These are phyloP conservation scores for Heliconius sara DNA, from an alignment of 2,888 invertebrate genomes.

Conservation along the genomic window DNA sequence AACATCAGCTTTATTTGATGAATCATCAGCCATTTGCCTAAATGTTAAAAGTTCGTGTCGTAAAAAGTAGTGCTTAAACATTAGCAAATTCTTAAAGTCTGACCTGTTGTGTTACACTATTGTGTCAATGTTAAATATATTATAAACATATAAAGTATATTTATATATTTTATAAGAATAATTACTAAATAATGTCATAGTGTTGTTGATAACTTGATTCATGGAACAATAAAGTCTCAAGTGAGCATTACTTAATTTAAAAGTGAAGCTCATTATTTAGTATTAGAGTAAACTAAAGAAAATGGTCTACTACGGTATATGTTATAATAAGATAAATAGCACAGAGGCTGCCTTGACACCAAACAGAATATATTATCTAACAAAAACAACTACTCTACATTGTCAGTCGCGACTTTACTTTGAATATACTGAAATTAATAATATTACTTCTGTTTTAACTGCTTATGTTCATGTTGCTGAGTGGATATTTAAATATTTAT, in stretches of 20 bases:
- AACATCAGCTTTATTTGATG: too few species aligned
- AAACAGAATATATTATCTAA: constrained; percentile 37
- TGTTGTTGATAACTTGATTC: too few species aligned
- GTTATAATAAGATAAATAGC: constrained; percentile 9
- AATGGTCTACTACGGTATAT: not conserved
- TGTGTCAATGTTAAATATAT: too few species aligned
- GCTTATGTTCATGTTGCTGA: not conserved
- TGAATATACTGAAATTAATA: constrained; percentile 17
- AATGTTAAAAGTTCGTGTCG: too few species aligned
- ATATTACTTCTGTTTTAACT: not conserved
- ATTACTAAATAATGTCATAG: too few species aligned
- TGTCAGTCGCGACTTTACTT: not conserved
- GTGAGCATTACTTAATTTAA: not conserved
- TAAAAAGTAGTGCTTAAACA: too few species aligned
- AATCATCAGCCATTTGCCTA: too few species aligned
- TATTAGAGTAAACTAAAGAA: not conserved
- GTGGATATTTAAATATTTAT: not conserved
- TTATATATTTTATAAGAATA: too few species aligned
- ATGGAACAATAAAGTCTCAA: not conserved
- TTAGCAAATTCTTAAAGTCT: too few species aligned
- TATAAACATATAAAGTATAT: too few species aligned
- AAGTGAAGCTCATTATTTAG: not conserved
- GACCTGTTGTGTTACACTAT: too few species aligned
- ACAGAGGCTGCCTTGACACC: constrained; percentile 36
- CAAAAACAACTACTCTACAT: constrained; percentile 23